Evolutionary conservation across 2,888 invertebrate genomes (phyloP).

Genomic region (Thysanoteuthis rhombus): DNA sequence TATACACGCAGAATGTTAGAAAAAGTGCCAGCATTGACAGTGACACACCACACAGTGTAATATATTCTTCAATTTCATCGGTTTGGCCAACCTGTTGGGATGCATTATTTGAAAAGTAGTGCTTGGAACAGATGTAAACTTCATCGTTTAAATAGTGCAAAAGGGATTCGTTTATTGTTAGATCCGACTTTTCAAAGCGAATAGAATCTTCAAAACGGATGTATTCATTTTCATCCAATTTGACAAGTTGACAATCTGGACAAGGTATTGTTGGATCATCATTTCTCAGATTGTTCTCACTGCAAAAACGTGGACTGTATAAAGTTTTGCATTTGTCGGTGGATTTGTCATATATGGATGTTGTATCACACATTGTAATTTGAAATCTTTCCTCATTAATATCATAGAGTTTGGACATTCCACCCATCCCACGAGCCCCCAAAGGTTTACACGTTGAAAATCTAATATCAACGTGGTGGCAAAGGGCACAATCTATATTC

Average conservation of each 20-base stretch:
- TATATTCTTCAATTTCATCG: slow-evolving; percentile 37
- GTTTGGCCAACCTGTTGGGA: slow-evolving; percentile 21
- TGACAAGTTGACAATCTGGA: background rate
- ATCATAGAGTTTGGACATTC: background rate
- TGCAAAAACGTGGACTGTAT: background rate
- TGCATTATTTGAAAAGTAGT: background rate
- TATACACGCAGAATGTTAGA: slow-evolving; percentile 69
- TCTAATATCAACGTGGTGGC: background rate
- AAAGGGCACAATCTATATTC: background rate
- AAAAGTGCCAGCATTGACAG: slow-evolving; percentile 71
- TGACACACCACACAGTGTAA: slow-evolving; percentile 76
- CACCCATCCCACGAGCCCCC: background rate
- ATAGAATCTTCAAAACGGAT: background rate
- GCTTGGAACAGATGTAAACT: background rate
- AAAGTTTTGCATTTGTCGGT: background rate
- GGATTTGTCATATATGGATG: background rate
- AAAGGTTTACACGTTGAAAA: background rate
- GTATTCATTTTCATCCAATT: background rate
- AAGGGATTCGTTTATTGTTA: background rate
- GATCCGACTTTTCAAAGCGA: background rate
- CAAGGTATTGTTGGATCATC: background rate
- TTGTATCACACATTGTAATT: background rate
- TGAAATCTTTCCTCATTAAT: background rate
- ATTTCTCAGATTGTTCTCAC: background rate
- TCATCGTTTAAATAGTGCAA: background rate